These are phyloP conservation scores for Paralinhomoeus sp. DNA, from an alignment of 2,888 invertebrate species.

Conservation along the genomic window DNA sequence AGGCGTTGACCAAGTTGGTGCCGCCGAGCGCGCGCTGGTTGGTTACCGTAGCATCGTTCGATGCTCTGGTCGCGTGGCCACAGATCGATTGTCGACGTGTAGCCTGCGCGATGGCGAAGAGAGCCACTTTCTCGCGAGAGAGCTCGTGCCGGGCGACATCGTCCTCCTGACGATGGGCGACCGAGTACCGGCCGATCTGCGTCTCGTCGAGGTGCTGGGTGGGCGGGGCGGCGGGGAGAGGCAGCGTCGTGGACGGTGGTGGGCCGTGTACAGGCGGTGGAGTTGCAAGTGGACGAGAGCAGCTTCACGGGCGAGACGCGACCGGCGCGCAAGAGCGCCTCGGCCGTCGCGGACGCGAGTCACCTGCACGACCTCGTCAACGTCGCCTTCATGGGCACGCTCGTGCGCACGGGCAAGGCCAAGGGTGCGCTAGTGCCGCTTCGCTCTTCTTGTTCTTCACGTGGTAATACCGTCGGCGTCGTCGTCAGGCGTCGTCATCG, in stretches of 20 bases:
- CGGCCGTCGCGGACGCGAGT: background rate
- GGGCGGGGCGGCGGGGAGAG: too few relatives aligned
- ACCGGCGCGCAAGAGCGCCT: slow-evolving; percentile 40
- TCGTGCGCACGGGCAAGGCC: slow-evolving; percentile 80
- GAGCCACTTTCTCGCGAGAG: slow-evolving; percentile 50
- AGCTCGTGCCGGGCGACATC: slow-evolving; percentile 88
- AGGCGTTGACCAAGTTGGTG: slow-evolving; percentile 83
- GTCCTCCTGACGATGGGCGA: slow-evolving; percentile 79
- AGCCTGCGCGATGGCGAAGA: slow-evolving; percentile 20
- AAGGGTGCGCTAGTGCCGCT: slow-evolving; percentile 39
- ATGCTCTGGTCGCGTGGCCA: too few relatives aligned
- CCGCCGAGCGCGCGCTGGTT: slow-evolving; percentile 51
- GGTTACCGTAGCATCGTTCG: too few relatives aligned
- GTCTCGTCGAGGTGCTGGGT: slow-evolving; percentile 66
- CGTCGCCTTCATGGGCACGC: slow-evolving; percentile 91
- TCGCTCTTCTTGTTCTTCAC: too few relatives aligned
- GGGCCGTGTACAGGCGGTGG: slow-evolving; percentile 40
- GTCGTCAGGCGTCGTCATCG: slow-evolving; percentile 71
- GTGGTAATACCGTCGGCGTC: too few relatives aligned
- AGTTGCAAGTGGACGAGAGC: slow-evolving; percentile 84
- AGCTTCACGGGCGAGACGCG: slow-evolving; percentile 97
- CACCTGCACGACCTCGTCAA: slow-evolving; percentile 34
- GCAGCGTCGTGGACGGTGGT: background rate
- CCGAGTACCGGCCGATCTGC: slow-evolving; percentile 79
- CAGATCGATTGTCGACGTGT: too few relatives aligned